Base-by-base conservation (phyloP, 2,888 invertebrate genomes). In the Pristionchus mayeri region DNA sequence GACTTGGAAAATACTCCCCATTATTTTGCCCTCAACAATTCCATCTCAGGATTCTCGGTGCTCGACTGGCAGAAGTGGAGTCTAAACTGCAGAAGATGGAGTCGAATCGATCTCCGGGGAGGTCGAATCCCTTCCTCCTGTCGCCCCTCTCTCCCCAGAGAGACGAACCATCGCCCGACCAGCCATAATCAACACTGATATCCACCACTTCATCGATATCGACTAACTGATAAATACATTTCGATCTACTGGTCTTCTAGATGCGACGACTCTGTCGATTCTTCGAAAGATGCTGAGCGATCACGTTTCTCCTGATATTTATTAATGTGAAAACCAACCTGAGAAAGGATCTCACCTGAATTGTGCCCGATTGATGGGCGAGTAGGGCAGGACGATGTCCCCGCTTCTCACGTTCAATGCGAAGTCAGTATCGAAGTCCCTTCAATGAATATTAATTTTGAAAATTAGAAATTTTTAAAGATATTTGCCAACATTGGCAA, bases 11-110 rank as follows among this genome's bases (percentile, higher is more conserved):
- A 67, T 7, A 83, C 18, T n/a, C n/a, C n/a, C n/a, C n/a, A n/a
- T n/a, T n/a, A n/a, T 13, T 16, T 9, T 30, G 40, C 9, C 40
- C 34, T 60, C 40, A 60, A 57, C 34, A 40, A 60, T 27, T 11
- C 16, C 18, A 16, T 85, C 90, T 86, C 87, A 96, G 96, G 94
- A 96, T 96, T 88, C 94, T 97, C 85, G 96, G 96, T 0, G 95
- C 95, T 86, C 95, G 96, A 93, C 95, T 97, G 89, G 95, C 95
- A n/a, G 96, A 96, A 93, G 93, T 97, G 76, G 96, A 96, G 52
- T 60, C 88, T 27, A 87, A 88, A 84, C 54, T 83, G 21, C 40
- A 30, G 7, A 52, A 27, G 44, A 4, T 85, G 44, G 82, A 82
- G 40, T 9, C 7, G n/a, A 71, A 71, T 71, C 71, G 71, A 44